Base-by-base conservation (phyloP, 2,113 vertebrate species). In the Bothrops jararaca region DNA sequence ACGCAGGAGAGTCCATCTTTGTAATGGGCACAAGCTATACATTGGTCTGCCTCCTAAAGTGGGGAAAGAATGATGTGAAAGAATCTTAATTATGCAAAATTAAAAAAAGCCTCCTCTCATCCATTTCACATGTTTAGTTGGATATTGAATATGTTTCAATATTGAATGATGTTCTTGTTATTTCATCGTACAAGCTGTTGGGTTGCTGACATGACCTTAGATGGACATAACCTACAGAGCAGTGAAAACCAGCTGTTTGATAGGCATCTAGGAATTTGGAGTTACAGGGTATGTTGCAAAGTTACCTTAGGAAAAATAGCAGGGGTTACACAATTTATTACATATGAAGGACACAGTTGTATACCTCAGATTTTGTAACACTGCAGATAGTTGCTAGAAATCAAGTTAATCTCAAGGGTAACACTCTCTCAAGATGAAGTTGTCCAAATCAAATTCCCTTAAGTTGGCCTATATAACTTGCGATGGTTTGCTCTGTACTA, bases 1-100 rank as follows among this genome's bases (percentile, higher is more conserved):
- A 99, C 98, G 0, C 99, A 99, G 89, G 95, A 94, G 29, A 97
- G 96, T 0, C 94, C 97, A 0, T 99, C 98, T 97, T 98, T 98
- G 95, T 97, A 98, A 94, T 98, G 97, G 57, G 94, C 95, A 13
- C 99, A 99, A 89, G 98, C 98, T 54, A 95, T 94, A 86, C 99
- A 99, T 94, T 98, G 96, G 29, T 98, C 97, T 0, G 98, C 94
- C 15, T 98, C 98, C 99, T 99, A 96, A 4, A 74, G n/a, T 3
- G 87, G 26, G 13, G 24, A 8, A 69, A 18, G 18, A 8, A 22
- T 34, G 10, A 34, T 1, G 29, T 11, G 10, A 22, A 87, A 87
- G 18, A 64, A 1, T 52, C 52, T 53, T 42, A 10, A 3, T 86
- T 60, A n/a, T 8, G 11, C 11, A 29, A 54, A 15, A 23, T 1